These are phyloP conservation scores for Actinemys pallida DNA, from an alignment of 2,113 vertebrate species.

Conservation along the genomic window DNA sequence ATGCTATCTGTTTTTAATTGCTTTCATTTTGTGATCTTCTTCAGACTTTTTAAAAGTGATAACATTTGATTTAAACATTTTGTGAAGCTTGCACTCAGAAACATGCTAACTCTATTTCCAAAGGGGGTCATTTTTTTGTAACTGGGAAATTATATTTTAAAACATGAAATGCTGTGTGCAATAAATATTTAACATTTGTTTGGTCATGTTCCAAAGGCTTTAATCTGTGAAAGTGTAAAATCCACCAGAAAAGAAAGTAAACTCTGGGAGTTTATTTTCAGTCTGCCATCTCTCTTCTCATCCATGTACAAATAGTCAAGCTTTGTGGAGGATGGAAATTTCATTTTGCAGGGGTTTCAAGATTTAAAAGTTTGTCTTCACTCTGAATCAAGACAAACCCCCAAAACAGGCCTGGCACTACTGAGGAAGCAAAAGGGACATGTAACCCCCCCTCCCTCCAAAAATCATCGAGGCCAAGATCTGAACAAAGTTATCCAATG, in stretches of 20 bases:
- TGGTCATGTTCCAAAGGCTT: neutral
- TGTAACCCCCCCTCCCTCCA: too few relatives aligned
- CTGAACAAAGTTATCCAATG: neutral
- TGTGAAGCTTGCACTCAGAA: constrained; percentile 2
- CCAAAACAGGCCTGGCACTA: neutral
- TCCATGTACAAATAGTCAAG: neutral
- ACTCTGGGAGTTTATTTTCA: neutral
- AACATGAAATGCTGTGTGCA: neutral
- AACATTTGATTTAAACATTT: constrained; percentile 56
- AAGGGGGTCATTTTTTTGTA: constrained; percentile 9
- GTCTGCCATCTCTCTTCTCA: neutral
- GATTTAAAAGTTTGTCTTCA: neutral
- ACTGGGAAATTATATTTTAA: constrained; percentile 48
- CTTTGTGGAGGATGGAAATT: neutral
- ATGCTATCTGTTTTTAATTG: constrained; percentile 58
- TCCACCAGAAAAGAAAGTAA: neutral
- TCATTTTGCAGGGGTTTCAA: neutral
- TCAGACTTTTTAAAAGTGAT: constrained; percentile 47
- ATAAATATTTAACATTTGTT: neutral
- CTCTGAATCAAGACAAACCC: neutral
- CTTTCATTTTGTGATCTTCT: constrained; percentile 52
- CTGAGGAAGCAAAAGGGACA: too few relatives aligned
- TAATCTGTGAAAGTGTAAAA: neutral
- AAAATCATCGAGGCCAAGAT: neutral
- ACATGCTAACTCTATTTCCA: constrained; percentile 33